Base-by-base conservation (phyloP, 2,113 vertebrate species). In the Solenodon paradoxus region DNA sequence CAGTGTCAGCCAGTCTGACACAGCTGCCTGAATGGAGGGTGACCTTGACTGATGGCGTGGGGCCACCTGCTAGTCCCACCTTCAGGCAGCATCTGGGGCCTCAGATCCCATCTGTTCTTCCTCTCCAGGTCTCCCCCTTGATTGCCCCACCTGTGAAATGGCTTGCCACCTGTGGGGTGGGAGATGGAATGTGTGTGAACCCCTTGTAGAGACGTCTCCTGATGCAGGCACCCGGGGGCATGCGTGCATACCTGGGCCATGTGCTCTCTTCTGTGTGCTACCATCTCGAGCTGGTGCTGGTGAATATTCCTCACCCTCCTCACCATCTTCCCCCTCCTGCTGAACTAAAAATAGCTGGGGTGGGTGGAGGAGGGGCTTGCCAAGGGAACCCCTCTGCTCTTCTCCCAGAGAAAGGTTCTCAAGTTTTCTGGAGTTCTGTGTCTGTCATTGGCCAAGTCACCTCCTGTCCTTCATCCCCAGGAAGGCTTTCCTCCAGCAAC, bases 261-360 rank as follows among this genome's bases (percentile, higher is more conserved):
- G 64, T 35, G 15, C 40, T 2, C 55, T n/a, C 32, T 38, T 82
- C 57, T 30, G 10, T 28, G 38, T 26, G 38, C 80, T 98, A 88
- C 97, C 96, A 78, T 96, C 96, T 97, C 91, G 82, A 93, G 97
- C 93, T 93, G 91, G 86, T 96, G 88, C 92, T 81, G 82, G 92
- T 97, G 97, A 98, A 97, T 97, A 97, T 98, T 98, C 97, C 96
- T 98, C 93, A 96, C 95, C 95, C 95, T 98, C 95, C 96, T 97
- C 97, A 96, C 95, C 97, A 35, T 96, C 95, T 97, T 97, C 96
- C 91, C 95, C 97, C 97, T 97, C 95, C 88, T 95, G 96, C 95
- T 40, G 0, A 95, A 91, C 97, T 98, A 97, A 98, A 98, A 97
- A 97, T 98, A 98, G 61, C 68, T 47, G 86, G 96, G 68, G 12